Conservation (phyloP, 2,113 vertebrate genomes). For the Pomatostomus ruficeps region DNA sequence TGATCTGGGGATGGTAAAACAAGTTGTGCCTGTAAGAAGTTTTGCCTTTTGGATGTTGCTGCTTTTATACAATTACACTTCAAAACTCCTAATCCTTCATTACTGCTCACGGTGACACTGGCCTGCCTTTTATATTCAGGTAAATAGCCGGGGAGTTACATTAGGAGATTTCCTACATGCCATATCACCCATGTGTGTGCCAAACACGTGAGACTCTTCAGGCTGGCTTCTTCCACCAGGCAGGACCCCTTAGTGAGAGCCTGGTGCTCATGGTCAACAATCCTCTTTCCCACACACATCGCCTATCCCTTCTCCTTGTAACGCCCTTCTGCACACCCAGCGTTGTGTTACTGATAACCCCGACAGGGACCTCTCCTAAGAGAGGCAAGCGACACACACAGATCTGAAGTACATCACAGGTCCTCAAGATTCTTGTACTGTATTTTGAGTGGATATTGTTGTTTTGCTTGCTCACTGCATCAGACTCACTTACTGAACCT, state of each 20-base stretch:
- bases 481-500: background rate
- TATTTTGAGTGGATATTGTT: background rate
- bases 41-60: background rate
- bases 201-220: background rate
- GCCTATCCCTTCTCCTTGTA: background rate
- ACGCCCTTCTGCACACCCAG: background rate
- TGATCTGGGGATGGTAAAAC: background rate
- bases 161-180: background rate
- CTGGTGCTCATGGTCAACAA: background rate
- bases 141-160: background rate
- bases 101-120: background rate
- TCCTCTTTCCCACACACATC: background rate
- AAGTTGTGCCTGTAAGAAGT: background rate
- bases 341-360: background rate
- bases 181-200: rapidly evolving
- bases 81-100: background rate
- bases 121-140: background rate
- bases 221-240: background rate
- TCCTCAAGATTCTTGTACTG: background rate
- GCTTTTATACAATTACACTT: background rate
- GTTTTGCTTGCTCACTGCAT: background rate
- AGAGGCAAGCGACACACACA: rapidly evolving
- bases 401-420: background rate
- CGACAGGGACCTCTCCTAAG: background rate
- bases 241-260: background rate